These are phyloP conservation scores for Unio delphinus DNA, from an alignment of 2,888 invertebrate species.

Conservation along the genomic window DNA sequence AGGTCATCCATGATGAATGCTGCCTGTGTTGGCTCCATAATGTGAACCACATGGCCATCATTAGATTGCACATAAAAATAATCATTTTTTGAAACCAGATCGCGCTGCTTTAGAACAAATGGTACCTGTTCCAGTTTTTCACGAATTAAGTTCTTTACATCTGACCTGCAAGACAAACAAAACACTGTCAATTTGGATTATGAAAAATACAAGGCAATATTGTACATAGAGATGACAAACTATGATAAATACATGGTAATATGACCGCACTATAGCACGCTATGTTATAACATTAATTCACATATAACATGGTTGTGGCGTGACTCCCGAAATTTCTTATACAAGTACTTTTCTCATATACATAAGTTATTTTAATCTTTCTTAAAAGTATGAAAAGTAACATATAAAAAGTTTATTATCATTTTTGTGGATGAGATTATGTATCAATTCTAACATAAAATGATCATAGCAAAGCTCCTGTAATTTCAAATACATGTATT, in stretches of 20 bases:
- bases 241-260: background rate
- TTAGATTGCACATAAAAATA: constrained; percentile 8
- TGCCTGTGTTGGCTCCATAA: constrained; percentile 80
- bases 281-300: too few relatives aligned
- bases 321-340: too few relatives aligned
- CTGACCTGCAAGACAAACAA: constrained; percentile 75
- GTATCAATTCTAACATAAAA: too few relatives aligned
- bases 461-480: too few relatives aligned
- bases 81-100: background rate
- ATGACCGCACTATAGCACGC: too few relatives aligned
- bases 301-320: too few relatives aligned
- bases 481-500: too few relatives aligned
- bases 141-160: constrained; percentile 84
- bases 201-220: background rate
- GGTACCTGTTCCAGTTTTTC: constrained; percentile 86
- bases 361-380: too few relatives aligned
- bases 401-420: too few relatives aligned
- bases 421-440: too few relatives aligned
- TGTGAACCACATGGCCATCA: constrained; percentile 78
- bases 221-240: background rate
- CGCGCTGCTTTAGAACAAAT: constrained; percentile 77
- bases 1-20: constrained; percentile 79
- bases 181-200: background rate
- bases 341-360: too few relatives aligned
- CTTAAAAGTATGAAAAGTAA: too few relatives aligned